phyloP scores from a whole-genome alignment of 2,113 vertebrate species.

The Rhagologus leucostigma region DNA sequence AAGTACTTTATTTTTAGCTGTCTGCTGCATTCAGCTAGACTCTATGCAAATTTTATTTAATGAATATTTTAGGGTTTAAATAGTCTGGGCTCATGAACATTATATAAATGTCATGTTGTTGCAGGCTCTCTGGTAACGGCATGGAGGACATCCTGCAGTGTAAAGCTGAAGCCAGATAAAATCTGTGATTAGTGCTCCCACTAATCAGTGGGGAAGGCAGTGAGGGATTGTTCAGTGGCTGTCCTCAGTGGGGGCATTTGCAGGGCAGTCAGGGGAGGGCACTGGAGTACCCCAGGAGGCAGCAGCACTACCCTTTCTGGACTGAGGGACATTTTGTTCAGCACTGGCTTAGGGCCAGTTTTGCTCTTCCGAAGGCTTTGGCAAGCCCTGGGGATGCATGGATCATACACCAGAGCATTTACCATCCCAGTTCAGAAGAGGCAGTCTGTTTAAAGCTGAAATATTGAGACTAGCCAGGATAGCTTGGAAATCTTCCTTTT shows the following conservation, averaged over 20 bases:
- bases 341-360: background rate
- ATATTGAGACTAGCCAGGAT: background rate
- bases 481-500: background rate
- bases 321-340: accelerated
- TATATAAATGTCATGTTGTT: background rate
- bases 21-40: background rate
- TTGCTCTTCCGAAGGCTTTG: background rate
- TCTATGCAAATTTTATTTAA: constrained; percentile 47
- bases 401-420: background rate
- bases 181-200: background rate
- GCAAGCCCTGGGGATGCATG: background rate
- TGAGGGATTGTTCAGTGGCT: background rate
- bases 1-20: constrained; percentile 1
- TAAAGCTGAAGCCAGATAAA: background rate
- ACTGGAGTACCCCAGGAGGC: background rate
- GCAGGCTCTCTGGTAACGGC: background rate
- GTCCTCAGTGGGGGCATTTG: background rate
- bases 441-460: background rate
- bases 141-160: background rate
- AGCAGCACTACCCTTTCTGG: background rate
- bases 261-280: background rate
- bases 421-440: background rate
- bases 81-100: background rate
- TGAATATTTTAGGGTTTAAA: constrained; percentile 31
- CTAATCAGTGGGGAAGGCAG: background rate